Evolutionary conservation across 2,888 invertebrate species (phyloP).

Genomic region (Tenthredo livida): DNA sequence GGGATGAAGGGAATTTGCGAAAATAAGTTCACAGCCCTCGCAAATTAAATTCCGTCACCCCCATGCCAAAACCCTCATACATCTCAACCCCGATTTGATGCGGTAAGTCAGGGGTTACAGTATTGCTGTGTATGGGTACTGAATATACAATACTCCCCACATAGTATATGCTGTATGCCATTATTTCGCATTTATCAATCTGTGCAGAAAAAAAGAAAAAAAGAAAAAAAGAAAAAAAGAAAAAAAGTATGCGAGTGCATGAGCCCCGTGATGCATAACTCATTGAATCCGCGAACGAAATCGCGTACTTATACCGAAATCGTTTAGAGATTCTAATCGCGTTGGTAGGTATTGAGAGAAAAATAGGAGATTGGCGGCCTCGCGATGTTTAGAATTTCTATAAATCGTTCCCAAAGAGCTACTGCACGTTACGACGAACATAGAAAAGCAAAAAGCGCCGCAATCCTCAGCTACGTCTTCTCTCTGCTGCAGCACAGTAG

Average conservation of each 20-base stretch:
- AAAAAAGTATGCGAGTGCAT: not conserved
- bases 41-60: slow-evolving; percentile 62
- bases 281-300: not conserved
- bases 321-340: not conserved
- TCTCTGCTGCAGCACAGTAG: not conserved
- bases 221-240: not conserved
- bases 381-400: slow-evolving; percentile 72
- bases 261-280: slow-evolving; percentile 7
- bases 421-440: slow-evolving; percentile 51
- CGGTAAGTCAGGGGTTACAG: slow-evolving; percentile 19
- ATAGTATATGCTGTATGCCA: no score
- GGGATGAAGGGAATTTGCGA: slow-evolving; percentile 57
- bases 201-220: not conserved
- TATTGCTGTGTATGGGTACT: slow-evolving; percentile 50
- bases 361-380: slow-evolving; percentile 50
- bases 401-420: slow-evolving; percentile 65
- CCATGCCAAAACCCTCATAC: slow-evolving; percentile 52
- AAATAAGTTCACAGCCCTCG: slow-evolving; percentile 63
- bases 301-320: not conserved
- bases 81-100: slow-evolving; percentile 41
- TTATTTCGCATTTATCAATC: not conserved
- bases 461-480: not conserved
- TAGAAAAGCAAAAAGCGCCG: slow-evolving; percentile 24
- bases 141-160: slow-evolving; percentile 54
- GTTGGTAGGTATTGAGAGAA: slow-evolving; percentile 36